Evolutionary conservation across 2,113 vertebrate genomes (phyloP).

Genomic region (Coryphaenoides rupestris): DNA sequence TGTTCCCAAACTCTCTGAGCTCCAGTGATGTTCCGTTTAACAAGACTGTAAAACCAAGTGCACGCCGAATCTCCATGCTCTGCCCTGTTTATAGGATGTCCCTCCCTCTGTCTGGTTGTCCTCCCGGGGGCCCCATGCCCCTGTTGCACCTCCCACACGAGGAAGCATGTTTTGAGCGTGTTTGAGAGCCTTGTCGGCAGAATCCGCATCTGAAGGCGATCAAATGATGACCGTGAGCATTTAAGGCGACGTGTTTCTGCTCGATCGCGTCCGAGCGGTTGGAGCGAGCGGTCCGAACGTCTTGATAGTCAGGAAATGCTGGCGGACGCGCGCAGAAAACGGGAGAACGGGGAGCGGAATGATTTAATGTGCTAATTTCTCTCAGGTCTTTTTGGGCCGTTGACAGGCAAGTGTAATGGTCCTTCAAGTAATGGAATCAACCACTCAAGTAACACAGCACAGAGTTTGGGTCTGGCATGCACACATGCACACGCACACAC

Average conservation of each 20-base stretch:
- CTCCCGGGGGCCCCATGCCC: slow-evolving; percentile 29
- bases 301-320: slow-evolving; percentile 12
- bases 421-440: slow-evolving; percentile 75
- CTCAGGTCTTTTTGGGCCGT: slow-evolving; percentile 64
- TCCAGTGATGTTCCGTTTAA: slow-evolving; percentile 24
- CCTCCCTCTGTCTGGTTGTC: slow-evolving; percentile 3
- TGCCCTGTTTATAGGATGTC: slow-evolving; percentile 31
- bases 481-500: slow-evolving; percentile 26
- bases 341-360: slow-evolving; percentile 46
- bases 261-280: background rate
- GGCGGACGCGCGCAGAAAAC: slow-evolving; percentile 31
- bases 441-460: slow-evolving; percentile 66
- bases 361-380: slow-evolving; percentile 71
- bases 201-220: slow-evolving; percentile 44
- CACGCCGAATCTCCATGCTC: slow-evolving; percentile 14
- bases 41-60: slow-evolving; percentile 40
- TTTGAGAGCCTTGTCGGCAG: slow-evolving; percentile 31
- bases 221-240: slow-evolving; percentile 12
- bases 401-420: slow-evolving; percentile 73
- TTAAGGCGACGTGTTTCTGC: slow-evolving; percentile 11
- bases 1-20: slow-evolving; percentile 4
- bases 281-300: slow-evolving; percentile 35
- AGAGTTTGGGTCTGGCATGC: slow-evolving; percentile 20
- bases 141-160: slow-evolving; percentile 31
- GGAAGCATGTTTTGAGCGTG: slow-evolving; percentile 24